A percentile compares a stretch with the other conserved stretches of the same genome.
Evolutionary conservation across 2,113 vertebrate genomes (phyloP).

Genomic region (Tragelaphus strepsiceros): DNA sequence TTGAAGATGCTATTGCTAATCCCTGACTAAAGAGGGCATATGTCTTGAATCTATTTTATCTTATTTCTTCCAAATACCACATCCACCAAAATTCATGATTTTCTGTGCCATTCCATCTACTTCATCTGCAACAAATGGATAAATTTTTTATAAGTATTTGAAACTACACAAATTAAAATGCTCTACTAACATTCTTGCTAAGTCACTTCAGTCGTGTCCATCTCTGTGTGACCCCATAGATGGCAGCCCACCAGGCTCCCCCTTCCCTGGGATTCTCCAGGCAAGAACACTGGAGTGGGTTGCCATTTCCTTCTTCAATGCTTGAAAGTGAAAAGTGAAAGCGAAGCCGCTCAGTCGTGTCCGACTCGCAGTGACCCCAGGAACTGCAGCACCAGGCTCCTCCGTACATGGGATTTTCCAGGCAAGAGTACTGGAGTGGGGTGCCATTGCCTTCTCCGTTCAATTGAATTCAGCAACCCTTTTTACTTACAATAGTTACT

Average conservation of each 20-base stretch:
- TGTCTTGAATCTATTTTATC: background rate
- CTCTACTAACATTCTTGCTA: background rate
- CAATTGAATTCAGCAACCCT: background rate
- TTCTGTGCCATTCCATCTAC: background rate
- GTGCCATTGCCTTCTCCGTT: background rate
- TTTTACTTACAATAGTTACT: background rate
- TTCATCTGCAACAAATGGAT: background rate
- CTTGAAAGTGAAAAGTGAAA: too few relatives aligned
- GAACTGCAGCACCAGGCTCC: too few relatives aligned
- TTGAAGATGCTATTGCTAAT: background rate
- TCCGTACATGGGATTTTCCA: too few relatives aligned
- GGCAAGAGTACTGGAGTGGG: too few relatives aligned
- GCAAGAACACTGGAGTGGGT: too few relatives aligned
- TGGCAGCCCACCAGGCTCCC: too few relatives aligned
- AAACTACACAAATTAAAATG: slow-evolving; percentile 9
- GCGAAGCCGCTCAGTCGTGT: too few relatives aligned
- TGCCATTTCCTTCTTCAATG: too few relatives aligned
- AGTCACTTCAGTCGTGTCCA: too few relatives aligned
- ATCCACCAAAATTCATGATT: background rate
- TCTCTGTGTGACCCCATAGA: too few relatives aligned
- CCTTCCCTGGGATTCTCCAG: too few relatives aligned
- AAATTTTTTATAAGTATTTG: background rate
- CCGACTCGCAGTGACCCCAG: too few relatives aligned
- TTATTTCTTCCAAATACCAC: background rate
- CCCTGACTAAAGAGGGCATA: background rate